These are phyloP conservation scores for Lemur catta DNA, from an alignment of 2,797 vertebrate species.

Conservation along the genomic window DNA sequence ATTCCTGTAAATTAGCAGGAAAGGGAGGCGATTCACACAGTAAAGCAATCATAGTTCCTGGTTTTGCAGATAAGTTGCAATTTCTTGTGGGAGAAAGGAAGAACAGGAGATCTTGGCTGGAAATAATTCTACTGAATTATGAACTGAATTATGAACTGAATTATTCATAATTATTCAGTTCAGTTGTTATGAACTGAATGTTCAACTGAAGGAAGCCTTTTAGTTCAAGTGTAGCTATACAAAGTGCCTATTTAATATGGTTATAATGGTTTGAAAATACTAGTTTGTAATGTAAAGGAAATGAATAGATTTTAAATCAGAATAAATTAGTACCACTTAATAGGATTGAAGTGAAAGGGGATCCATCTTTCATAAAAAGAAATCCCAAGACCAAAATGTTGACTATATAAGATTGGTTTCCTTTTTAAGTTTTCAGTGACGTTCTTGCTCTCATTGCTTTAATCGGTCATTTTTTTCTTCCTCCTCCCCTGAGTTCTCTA, in stretches of 20 bases:
- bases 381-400: no score
- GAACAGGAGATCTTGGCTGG: not conserved
- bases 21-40: not conserved
- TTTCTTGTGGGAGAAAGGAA: not conserved
- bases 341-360: no score
- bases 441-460: no score
- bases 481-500: no score
- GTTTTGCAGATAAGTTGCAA: not conserved
- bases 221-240: not conserved
- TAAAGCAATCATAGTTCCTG: not conserved
- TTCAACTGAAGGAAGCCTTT: not conserved
- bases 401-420: no score
- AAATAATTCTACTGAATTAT: not conserved
- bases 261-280: not conserved
- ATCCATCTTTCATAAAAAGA: no score
- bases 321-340: not conserved
- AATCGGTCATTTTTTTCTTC: no score
- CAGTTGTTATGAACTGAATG: not conserved
- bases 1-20: not conserved
- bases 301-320: not conserved
- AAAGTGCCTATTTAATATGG: not conserved
- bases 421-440: no score
- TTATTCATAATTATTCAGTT: no score
- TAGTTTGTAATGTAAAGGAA: not conserved
- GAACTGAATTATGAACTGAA: no score